A percentile compares a stretch with the other conserved stretches of the same genome.
Conservation (phyloP, 2,888 invertebrate genomes). For the Amiota communis region DNA sequence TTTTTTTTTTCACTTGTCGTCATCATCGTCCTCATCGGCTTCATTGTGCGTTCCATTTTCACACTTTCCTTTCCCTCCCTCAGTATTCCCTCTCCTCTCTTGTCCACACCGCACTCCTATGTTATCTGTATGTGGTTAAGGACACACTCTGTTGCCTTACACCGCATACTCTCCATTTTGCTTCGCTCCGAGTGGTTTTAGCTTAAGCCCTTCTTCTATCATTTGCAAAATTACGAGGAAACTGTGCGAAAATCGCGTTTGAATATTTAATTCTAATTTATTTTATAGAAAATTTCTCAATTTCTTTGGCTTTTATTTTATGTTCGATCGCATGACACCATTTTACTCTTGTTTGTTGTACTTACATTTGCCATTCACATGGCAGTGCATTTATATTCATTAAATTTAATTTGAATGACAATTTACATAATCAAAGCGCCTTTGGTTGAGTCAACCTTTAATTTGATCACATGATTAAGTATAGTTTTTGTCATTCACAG, state of each 20-base stretch:
- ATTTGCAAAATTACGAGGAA: not conserved
- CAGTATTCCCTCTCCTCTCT: too few relatives aligned
- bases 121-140: not conserved
- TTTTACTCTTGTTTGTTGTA: not conserved
- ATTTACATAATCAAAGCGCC: not conserved
- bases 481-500: too few relatives aligned
- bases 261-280: conserved; percentile 3
- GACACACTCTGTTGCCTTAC: not conserved
- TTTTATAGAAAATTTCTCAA: not conserved
- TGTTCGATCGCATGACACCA: not conserved
- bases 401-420: not conserved
- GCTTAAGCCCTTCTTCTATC: not conserved
- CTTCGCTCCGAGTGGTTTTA: not conserved
- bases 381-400: not conserved
- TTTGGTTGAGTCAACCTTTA: too few relatives aligned
- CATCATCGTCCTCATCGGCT: too few relatives aligned
- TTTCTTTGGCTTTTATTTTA: not conserved
- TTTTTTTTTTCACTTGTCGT: too few relatives aligned
- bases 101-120: not conserved
- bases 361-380: not conserved
- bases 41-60: too few relatives aligned
- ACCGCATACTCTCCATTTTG: not conserved
- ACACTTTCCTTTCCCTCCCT: not conserved
- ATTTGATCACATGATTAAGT: too few relatives aligned
- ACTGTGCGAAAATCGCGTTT: not conserved